These are phyloP conservation scores for Neria commutata DNA, from an alignment of 2,888 invertebrate genomes.

Conservation along the genomic window DNA sequence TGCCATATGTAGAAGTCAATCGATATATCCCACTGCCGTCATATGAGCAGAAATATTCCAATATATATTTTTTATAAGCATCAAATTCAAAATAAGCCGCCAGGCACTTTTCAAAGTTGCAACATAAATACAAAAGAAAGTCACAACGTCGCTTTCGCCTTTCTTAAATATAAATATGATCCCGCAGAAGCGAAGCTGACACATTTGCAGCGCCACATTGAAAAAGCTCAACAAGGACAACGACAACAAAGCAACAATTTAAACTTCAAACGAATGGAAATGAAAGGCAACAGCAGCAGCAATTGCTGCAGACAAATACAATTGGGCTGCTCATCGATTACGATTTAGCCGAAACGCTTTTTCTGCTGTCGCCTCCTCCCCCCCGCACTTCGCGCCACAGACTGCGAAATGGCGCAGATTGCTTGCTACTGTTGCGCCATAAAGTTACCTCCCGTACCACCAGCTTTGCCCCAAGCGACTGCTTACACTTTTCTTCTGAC, in stretches of 20 bases:
- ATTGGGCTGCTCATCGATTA: constrained; percentile 34
- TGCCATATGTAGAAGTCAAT: too few species aligned
- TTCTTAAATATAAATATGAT: too few species aligned
- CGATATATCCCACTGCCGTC: too few species aligned
- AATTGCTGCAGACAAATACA: constrained; percentile 28
- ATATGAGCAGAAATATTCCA: too few species aligned
- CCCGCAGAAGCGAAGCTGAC: too few species aligned
- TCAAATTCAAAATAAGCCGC: too few species aligned
- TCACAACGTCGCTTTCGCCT: too few species aligned
- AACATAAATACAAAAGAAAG: too few species aligned
- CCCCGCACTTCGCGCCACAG: too few species aligned
- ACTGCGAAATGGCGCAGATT: too few species aligned
- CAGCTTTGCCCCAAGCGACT: background rate
- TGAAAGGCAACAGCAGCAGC: background rate
- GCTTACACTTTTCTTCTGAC: background rate
- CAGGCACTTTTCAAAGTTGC: too few species aligned
- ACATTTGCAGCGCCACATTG: background rate
- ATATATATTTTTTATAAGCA: too few species aligned
- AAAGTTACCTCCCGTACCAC: background rate
- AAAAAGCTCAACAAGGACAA: background rate
- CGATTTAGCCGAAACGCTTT: constrained; percentile 8
- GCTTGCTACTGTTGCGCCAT: background rate
- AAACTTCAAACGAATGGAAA: background rate
- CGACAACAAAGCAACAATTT: constrained; percentile 5
- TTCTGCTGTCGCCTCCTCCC: background rate